Evolutionary conservation across 2,888 invertebrate species (phyloP).

Genomic region (Thysanoteuthis rhombus): DNA sequence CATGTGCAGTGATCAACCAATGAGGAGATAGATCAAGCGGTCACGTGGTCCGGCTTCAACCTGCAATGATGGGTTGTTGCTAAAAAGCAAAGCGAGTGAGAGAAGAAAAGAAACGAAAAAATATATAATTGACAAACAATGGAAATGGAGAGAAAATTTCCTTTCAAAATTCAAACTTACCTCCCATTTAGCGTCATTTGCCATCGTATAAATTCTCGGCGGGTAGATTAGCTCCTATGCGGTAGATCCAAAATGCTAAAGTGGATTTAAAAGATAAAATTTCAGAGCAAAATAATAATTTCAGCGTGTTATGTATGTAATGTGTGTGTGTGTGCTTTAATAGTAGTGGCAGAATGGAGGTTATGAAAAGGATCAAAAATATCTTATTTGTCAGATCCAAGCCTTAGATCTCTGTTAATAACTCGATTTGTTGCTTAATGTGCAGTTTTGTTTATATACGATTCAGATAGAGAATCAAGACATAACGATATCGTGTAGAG

Average conservation of each 20-base stretch:
- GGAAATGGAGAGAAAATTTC: background rate
- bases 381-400: background rate
- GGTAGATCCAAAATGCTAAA: slow-evolving; percentile 19
- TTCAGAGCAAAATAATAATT: background rate
- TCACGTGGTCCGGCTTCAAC: background rate
- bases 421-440: no score
- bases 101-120: background rate
- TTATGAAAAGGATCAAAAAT: background rate
- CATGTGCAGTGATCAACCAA: background rate
- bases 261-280: background rate
- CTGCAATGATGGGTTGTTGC: slow-evolving; percentile 24
- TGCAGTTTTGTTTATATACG: no score
- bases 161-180: background rate
- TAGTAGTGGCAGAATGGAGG: background rate
- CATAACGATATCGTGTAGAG: background rate
- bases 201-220: slow-evolving; percentile 26
- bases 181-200: slow-evolving; percentile 24
- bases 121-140: background rate
- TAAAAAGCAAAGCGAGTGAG: background rate
- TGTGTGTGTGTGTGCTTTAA: background rate
- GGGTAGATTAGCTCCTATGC: background rate
- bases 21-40: background rate
- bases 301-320: background rate
- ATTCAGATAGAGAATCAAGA: no score
- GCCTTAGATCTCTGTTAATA: background rate